Evolutionary conservation across 2,888 invertebrate species (phyloP).

Genomic region (Platycheirus albimanus): DNA sequence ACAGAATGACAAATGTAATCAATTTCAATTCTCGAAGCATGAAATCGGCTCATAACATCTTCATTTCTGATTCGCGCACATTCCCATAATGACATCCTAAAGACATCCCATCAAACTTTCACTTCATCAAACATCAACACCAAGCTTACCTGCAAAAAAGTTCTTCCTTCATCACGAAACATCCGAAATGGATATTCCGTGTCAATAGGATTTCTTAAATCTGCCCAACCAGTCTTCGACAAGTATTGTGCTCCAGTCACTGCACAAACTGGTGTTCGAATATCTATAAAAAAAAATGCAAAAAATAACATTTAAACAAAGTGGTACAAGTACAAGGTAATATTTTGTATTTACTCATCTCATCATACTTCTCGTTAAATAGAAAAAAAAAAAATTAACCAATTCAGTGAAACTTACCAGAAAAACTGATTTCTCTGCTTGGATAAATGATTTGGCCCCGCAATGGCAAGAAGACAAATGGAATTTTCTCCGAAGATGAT

Average conservation of each 20-base stretch:
- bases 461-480: conserved; percentile 92
- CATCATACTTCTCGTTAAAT: conserved; percentile 6
- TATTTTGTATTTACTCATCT: conserved; percentile 16
- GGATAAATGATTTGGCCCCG: conserved; percentile 95
- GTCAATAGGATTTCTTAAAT: conserved; percentile 89
- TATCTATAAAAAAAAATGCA: conserved; percentile 83
- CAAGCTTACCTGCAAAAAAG: conserved; percentile 88
- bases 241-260: conserved; percentile 93
- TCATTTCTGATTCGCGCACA: not conserved
- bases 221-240: conserved; percentile 90
- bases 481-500: conserved; percentile 89
- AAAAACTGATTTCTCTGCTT: conserved; percentile 92
- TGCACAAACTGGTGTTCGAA: conserved; percentile 91
- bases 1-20: no score
- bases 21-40: no score
- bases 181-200: conserved; percentile 91
- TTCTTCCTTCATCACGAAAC: conserved; percentile 91
- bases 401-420: conserved; percentile 82
- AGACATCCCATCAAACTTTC: conserved; percentile 37
- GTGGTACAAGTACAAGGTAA: conserved; percentile 13
- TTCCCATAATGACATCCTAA: conserved; percentile 11
- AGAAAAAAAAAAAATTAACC: conserved; percentile 57
- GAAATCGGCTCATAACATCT: not conserved
- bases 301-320: conserved; percentile 38
- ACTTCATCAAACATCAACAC: conserved; percentile 20